These are phyloP conservation scores for Hyla sarda DNA, from an alignment of 2,113 vertebrate species.

Conservation along the genomic window DNA sequence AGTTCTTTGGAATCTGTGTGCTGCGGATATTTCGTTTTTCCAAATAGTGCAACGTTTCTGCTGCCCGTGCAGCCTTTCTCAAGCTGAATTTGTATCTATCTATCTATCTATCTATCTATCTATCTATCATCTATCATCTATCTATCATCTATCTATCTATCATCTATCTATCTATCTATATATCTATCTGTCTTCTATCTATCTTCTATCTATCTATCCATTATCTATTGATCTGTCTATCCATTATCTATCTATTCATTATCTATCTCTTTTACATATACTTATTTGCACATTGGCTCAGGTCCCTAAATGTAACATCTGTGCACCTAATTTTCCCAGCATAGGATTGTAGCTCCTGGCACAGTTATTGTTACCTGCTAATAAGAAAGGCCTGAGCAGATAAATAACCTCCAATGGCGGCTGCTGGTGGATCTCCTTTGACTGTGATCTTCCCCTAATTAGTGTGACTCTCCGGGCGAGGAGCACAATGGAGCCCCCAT, in stretches of 20 bases:
- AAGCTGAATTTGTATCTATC: too few relatives aligned
- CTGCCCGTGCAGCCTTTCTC: too few relatives aligned
- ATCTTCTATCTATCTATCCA: neutral
- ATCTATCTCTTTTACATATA: neutral
- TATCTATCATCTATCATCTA: constrained; percentile 6
- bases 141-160: neutral
- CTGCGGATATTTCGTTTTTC: too few relatives aligned
- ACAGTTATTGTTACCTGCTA: constrained; percentile 46
- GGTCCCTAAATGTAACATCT: neutral
- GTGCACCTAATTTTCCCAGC: neutral
- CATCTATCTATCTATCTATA: neutral
- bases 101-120: neutral
- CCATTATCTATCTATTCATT: neutral
- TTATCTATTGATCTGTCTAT: neutral
- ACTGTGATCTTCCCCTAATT: constrained; percentile 56
- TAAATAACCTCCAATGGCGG: constrained; percentile 41
- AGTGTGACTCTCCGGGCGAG: constrained; percentile 27
- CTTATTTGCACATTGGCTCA: neutral
- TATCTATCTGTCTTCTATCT: neutral
- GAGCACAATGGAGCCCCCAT: constrained; percentile 37
- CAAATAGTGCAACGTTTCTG: too few relatives aligned
- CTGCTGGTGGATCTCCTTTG: constrained; percentile 52
- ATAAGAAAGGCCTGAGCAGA: constrained; percentile 35
- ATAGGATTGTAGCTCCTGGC: neutral
- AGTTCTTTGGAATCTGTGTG: too few relatives aligned